Evolutionary conservation across 1,140 invertebrate species (phyloP).

Genomic region (Drosophila neocordata): DNA sequence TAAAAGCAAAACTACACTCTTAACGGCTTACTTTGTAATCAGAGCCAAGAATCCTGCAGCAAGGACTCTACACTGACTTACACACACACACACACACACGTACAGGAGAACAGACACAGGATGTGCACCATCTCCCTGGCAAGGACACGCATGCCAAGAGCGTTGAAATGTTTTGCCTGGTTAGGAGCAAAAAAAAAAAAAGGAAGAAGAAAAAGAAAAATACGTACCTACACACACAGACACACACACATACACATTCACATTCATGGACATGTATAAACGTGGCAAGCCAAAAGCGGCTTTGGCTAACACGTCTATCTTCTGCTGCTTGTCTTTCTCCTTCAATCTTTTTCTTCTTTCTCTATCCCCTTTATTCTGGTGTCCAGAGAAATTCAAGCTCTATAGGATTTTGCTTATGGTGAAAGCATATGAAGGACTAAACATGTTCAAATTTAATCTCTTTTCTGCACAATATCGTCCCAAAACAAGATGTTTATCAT

Average conservation of each 20-base stretch:
- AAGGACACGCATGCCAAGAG: slow-evolving; percentile 24
- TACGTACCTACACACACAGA: background rate
- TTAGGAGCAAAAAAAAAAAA: slow-evolving; percentile 2
- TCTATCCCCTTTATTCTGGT: slow-evolving; percentile 33
- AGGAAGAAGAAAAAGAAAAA: background rate
- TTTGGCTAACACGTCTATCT: slow-evolving; percentile 31
- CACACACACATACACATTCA: background rate
- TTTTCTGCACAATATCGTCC: slow-evolving; percentile 19
- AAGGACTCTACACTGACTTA: slow-evolving; percentile 32
- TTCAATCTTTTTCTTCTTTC: background rate
- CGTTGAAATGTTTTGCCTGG: slow-evolving; percentile 19
- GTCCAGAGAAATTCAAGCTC: slow-evolving; percentile 50
- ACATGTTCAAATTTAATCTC: slow-evolving; percentile 53
- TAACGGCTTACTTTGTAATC: slow-evolving; percentile 76
- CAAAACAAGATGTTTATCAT: slow-evolving; percentile 5
- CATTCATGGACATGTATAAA: background rate
- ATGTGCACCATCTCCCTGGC: slow-evolving; percentile 4
- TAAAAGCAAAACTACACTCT: slow-evolving; percentile 53
- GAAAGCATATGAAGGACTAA: slow-evolving; percentile 54
- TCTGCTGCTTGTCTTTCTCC: slow-evolving; percentile 8
- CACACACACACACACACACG: background rate
- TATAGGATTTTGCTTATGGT: slow-evolving; percentile 43
- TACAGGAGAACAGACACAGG: slow-evolving; percentile 22
- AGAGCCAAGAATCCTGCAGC: slow-evolving; percentile 51
- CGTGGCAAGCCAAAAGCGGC: slow-evolving; percentile 18